Evolutionary conservation across 2,888 invertebrate genomes (phyloP), one percentile per base, ranked within the genome.

Genomic region (Antheraea assamensis): DNA sequence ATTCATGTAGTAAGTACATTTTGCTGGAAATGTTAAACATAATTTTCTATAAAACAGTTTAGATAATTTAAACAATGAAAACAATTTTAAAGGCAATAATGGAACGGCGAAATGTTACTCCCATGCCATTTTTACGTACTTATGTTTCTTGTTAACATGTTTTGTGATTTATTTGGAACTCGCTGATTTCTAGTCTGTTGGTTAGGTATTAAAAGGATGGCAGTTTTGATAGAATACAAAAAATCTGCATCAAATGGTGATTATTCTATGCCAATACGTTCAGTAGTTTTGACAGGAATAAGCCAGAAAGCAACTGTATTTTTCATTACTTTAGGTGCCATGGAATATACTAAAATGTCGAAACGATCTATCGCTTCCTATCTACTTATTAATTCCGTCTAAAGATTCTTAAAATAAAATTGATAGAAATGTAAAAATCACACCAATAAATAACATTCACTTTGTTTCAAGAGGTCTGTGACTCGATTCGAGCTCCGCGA

Each of bases 401-500:
- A 19, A 52, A 52, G n/a, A 19, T 4, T 52, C 7, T 52, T 21
- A 52, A 52, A 52, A 21, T 52, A 19, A 52, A 21, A 52, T 52
- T 5, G 3, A 19, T 52, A 2, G 7, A 52, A n/a, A 42, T 42
- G 2, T 42, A 42, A 42, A 42, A 42, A 42, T 42, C 8, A 42
- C 13, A 42, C 7, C 42, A 42, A 42, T 42, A 71, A 85, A 81
- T 85, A 81, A 75, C 81, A 74, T 74, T 64, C 74, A 80, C 76
- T 90, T 90, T 85, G 83, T 85, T 90, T 90, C 90, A 91, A 92
- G 91, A 92, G 90, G 84, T 83, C 71, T 49, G 49, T 70, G 71
- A 71, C 42, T 27, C 55, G 42, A 74, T 19, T 10, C 31, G 61
- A 27, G n/a, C 52, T 47, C 70, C 81, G 64, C 68, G 31, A 72